Percentiles rank a stretch among this genome's conserved stretches.
Conservation (phyloP, 2,797 vertebrate species). For the Halcyon chelicuti region DNA sequence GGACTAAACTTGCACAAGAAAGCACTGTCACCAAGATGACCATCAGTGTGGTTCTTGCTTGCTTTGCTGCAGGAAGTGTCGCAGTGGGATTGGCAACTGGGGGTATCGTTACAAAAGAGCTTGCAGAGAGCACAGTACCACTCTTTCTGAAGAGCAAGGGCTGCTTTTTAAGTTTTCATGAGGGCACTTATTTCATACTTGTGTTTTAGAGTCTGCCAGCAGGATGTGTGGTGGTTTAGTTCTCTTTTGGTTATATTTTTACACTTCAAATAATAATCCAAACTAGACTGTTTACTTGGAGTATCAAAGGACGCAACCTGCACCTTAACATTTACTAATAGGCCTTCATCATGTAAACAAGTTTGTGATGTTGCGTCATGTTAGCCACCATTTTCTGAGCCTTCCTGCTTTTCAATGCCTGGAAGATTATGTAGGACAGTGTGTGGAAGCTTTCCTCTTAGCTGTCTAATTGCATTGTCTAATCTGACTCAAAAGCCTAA, state of each 20-base stretch:
- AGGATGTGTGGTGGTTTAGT: not conserved
- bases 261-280: not conserved
- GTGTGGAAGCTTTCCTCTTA: slow-evolving; percentile 8
- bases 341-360: not conserved
- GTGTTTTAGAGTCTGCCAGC: not conserved
- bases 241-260: slow-evolving; percentile 28
- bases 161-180: slow-evolving; percentile 31
- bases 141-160: not conserved
- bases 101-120: not conserved
- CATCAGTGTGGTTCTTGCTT: not conserved
- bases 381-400: not conserved
- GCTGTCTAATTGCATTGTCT: slow-evolving; percentile 31
- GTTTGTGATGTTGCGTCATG: not conserved
- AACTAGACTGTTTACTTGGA: not conserved
- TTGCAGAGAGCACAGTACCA: not conserved
- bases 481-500: slow-evolving; percentile 26
- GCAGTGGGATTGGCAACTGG: not conserved
- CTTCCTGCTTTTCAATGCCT: not conserved
- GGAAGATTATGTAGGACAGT: slow-evolving; percentile 30
- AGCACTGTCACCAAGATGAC: not conserved
- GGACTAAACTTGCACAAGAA: not conserved
- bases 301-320: not conserved
- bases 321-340: not conserved
- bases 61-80: not conserved
- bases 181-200: not conserved